Percentiles rank a stretch among this genome's conserved stretches.
phyloP scores from a whole-genome alignment of 2,797 vertebrate species.

The Acropternis orthonyx region DNA sequence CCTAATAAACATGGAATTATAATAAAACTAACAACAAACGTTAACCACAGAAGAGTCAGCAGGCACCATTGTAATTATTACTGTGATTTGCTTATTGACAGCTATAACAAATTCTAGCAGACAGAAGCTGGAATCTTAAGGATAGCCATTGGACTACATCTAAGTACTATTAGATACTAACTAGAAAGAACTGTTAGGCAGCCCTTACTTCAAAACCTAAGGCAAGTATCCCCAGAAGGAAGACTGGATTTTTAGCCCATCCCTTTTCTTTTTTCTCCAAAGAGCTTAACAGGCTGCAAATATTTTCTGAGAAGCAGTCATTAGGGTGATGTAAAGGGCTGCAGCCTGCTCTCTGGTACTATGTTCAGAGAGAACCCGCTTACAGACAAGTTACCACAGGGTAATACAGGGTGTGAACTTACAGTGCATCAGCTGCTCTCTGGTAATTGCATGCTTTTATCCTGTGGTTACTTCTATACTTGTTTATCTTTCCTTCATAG shows the following conservation, averaged over 20 bases:
- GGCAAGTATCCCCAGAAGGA: slow-evolving; percentile 62
- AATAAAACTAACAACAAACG: slow-evolving; percentile 29
- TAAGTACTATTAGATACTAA: slow-evolving; percentile 58
- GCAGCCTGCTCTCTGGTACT: not conserved
- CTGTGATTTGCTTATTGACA: slow-evolving; percentile 62
- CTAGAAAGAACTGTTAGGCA: slow-evolving; percentile 50
- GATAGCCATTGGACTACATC: slow-evolving; percentile 45
- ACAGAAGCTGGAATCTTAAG: slow-evolving; percentile 49
- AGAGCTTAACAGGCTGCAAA: slow-evolving; percentile 45
- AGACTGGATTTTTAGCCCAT: not conserved
- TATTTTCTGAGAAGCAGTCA: not conserved
- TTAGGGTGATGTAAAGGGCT: not conserved
- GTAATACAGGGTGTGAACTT: not conserved
- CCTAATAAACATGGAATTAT: not conserved
- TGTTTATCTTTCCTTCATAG: slow-evolving; percentile 4
- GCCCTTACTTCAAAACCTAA: slow-evolving; percentile 34
- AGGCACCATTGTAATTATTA: slow-evolving; percentile 59
- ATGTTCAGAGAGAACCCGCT: not conserved
- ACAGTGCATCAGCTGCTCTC: not conserved
- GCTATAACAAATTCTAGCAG: slow-evolving; percentile 64
- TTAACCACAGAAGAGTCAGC: slow-evolving; percentile 59
- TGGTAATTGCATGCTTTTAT: not conserved
- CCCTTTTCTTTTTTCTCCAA: slow-evolving; percentile 45
- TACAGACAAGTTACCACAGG: slow-evolving; percentile 23
- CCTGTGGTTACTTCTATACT: not conserved